Evolutionary conservation across 2,113 vertebrate species (phyloP).

Genomic region (Tursiops truncatus): DNA sequence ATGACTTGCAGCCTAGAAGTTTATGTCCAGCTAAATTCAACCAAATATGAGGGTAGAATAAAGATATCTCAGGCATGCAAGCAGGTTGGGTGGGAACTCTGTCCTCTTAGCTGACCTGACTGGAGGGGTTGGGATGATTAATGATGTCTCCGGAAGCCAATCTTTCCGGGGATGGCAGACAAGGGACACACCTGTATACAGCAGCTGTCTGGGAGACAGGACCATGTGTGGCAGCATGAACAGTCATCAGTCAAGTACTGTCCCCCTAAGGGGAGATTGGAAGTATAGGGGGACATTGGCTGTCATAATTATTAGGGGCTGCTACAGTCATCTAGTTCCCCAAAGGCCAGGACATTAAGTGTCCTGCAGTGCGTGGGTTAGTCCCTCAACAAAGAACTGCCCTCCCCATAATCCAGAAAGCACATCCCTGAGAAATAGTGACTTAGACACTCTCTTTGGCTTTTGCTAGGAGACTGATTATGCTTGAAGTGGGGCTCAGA

Average conservation of each 20-base stretch:
- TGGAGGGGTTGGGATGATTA: rapidly evolving
- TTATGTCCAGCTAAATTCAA: not conserved
- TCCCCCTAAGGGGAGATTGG: not conserved
- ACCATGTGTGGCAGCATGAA: not conserved
- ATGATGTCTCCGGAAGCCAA: not conserved
- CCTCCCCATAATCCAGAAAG: not conserved
- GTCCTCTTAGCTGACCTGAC: not conserved
- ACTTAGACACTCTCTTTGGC: not conserved
- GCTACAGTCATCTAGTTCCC: not conserved
- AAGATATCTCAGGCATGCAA: not conserved
- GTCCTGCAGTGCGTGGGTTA: not conserved
- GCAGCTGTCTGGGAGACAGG: not conserved
- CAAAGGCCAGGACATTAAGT: not conserved
- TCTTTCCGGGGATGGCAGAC: not conserved
- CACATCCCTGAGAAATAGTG: not conserved
- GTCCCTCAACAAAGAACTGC: not conserved
- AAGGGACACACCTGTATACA: not conserved
- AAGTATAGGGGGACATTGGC: too few relatives aligned
- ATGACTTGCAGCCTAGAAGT: not conserved
- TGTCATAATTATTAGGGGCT: not conserved
- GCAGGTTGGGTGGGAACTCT: not conserved
- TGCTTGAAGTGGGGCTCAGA: not conserved
- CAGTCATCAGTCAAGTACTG: not conserved
- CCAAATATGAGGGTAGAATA: not conserved
- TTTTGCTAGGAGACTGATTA: not conserved